Evolutionary conservation across 2,113 vertebrate genomes (phyloP).

Genomic region (Athene noctua): DNA sequence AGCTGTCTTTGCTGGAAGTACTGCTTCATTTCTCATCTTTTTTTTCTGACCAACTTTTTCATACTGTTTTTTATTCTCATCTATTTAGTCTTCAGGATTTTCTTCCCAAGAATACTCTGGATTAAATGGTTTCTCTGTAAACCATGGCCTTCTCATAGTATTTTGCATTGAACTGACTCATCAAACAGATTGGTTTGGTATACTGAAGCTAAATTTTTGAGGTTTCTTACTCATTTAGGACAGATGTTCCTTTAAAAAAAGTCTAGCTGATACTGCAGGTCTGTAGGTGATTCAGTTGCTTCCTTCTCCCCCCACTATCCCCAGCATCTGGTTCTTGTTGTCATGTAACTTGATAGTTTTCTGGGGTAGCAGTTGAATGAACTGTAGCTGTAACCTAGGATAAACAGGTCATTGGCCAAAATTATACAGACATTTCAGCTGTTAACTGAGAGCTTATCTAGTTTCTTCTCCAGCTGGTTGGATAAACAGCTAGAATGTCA

Average conservation of each 20-base stretch:
- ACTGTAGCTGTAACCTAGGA: neutral
- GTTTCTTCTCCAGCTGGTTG: constrained; percentile 39
- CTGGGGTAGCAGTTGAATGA: neutral
- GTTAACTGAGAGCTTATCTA: neutral
- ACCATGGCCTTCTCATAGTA: neutral
- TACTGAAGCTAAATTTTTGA: neutral
- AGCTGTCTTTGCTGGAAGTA: neutral
- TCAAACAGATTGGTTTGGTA: neutral
- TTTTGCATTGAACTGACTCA: neutral
- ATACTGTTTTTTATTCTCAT: neutral
- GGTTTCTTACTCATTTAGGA: neutral
- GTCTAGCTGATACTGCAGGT: neutral
- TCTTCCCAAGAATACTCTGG: neutral
- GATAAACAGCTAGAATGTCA: constrained; percentile 24
- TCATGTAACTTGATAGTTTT: neutral
- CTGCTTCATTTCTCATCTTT: neutral
- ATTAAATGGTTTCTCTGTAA: neutral
- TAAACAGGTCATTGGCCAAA: neutral
- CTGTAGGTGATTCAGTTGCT: neutral
- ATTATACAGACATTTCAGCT: neutral
- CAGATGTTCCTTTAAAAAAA: neutral
- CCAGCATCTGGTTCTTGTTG: neutral
- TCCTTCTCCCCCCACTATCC: neutral
- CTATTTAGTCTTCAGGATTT: neutral
- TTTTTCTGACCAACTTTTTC: neutral